Percentiles rank a stretch among this genome's conserved stretches.
phyloP scores from a whole-genome alignment of 2,888 invertebrate species.

The Parapristionchus giblindavisi region DNA sequence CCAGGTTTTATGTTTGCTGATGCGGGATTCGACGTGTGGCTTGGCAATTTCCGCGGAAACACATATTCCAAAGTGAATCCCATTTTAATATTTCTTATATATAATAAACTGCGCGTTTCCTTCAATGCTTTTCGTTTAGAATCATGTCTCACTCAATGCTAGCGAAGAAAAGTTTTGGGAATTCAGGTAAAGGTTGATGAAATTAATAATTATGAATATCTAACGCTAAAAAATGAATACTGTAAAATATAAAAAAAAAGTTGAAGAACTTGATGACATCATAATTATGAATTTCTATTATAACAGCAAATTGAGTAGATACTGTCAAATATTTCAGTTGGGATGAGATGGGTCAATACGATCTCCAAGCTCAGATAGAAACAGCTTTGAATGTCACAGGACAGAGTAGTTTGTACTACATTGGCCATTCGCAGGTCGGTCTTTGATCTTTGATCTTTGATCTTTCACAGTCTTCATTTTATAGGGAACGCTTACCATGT shows the following conservation, averaged over 20 bases:
- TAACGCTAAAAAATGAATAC: too few species aligned
- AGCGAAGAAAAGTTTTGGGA: conserved; percentile 51
- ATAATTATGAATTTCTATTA: too few species aligned
- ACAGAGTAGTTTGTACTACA: conserved; percentile 77
- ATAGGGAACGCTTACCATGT: conserved; percentile 65
- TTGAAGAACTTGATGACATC: too few species aligned
- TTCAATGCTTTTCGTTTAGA: not conserved
- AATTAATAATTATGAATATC: too few species aligned
- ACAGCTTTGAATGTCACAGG: conserved; percentile 76
- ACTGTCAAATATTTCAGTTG: conserved; percentile 76
- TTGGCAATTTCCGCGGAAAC: conserved; percentile 86
- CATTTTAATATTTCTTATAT: too few species aligned
- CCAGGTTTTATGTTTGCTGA: conserved; percentile 65
- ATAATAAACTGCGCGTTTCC: too few species aligned
- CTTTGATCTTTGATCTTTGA: too few species aligned
- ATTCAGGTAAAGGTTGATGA: conserved; percentile 58
- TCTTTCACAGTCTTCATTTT: not conserved
- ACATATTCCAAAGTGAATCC: conserved; percentile 77
- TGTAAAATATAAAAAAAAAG: too few species aligned
- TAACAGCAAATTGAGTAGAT: too few species aligned
- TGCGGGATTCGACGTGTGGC: conserved; percentile 80
- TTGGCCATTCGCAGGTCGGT: conserved; percentile 87
- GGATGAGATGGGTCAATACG: conserved; percentile 85
- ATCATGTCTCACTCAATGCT: conserved; percentile 45
- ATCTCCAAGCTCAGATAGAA: conserved; percentile 85